Evolutionary conservation across 2,113 vertebrate genomes (phyloP).

Genomic region (Peromyscus maniculatus): DNA sequence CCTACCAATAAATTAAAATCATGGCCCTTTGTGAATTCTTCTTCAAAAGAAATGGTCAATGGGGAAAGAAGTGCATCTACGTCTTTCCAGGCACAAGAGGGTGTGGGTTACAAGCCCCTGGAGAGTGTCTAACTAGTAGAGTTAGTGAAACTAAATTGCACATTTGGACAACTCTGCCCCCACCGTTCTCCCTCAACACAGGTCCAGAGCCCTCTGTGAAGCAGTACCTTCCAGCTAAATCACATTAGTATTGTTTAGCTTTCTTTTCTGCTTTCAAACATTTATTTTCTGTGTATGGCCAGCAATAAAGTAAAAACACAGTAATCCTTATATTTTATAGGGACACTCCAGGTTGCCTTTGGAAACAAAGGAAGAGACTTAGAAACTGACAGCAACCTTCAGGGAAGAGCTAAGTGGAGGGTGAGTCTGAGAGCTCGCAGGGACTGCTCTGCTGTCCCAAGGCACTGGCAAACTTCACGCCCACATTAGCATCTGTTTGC

Average conservation of each 20-base stretch:
- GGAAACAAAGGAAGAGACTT: not conserved
- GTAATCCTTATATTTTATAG: not conserved
- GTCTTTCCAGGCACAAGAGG: not conserved
- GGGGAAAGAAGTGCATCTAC: not conserved
- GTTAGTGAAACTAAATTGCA: not conserved
- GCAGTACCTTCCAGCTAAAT: not conserved
- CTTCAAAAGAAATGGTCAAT: not conserved
- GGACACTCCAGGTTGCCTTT: not conserved
- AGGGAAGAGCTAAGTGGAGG: not conserved
- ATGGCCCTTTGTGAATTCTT: not conserved
- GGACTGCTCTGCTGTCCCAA: not conserved
- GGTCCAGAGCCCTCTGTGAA: not conserved
- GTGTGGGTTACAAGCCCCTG: not conserved
- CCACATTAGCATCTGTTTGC: not conserved
- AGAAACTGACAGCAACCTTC: not conserved
- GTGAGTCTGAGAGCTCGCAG: not conserved
- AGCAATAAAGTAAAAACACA: not conserved
- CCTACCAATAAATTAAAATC: constrained; percentile 23
- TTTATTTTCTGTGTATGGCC: constrained; percentile 7
- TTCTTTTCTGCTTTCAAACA: constrained; percentile 5
- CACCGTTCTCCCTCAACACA: not conserved
- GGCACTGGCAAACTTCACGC: not conserved
- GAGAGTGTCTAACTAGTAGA: not conserved
- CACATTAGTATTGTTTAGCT: not conserved
- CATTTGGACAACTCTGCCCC: not conserved